Evolutionary conservation across 1,140 invertebrate species (phyloP), one percentile per base, ranked within the genome.

Genomic region (Zaprionus taronus): DNA sequence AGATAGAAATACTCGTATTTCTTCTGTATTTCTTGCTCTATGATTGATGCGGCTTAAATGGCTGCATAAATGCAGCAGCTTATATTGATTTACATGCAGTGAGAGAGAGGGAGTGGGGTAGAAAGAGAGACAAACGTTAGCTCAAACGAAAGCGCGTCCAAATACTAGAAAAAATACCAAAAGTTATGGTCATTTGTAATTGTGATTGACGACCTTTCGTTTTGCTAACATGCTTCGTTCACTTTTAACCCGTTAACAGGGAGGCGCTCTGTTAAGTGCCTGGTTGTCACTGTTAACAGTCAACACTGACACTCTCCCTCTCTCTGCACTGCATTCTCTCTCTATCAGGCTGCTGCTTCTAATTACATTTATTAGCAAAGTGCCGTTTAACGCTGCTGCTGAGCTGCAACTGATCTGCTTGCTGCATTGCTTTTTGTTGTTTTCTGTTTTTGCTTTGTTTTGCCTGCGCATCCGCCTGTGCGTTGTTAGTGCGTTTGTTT

Each of bases 341-440:
- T 28, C n/a, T 55, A 20, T 31, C 15, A 15, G 17, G 2, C 20
- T 34, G 26, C 63, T 74, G 58, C 65, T 68, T 61, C 75, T 81
- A 89, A 89, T 86, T 91, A 61, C 70, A 82, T 70, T 85, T 68
- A 89, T 89, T 85, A 85, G 79, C 84, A 84, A 89, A 81, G 56
- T 87, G 80, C 83, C 87, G 83, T 91, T 87, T 64, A 83, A 55
- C 64, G 74, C 57, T 31, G 51, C 38, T n/a, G 34, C 53, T n/a
- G 17, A 20, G 24, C 51, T 67, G 65, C 65, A 67, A 67, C 55
- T 67, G 55, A 67, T 56, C 64, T 66, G 51, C 22, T 55, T 67
- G 38, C 38, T 77, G 66, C 53, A 68, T 31, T 69, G 49, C 22
- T 49, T 74, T 62, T 51, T 36, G 14, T n/a, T 57, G 4, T 28